Evolutionary conservation across 1,140 invertebrate genomes (phyloP).

Genomic region (Danaus plexippus): DNA sequence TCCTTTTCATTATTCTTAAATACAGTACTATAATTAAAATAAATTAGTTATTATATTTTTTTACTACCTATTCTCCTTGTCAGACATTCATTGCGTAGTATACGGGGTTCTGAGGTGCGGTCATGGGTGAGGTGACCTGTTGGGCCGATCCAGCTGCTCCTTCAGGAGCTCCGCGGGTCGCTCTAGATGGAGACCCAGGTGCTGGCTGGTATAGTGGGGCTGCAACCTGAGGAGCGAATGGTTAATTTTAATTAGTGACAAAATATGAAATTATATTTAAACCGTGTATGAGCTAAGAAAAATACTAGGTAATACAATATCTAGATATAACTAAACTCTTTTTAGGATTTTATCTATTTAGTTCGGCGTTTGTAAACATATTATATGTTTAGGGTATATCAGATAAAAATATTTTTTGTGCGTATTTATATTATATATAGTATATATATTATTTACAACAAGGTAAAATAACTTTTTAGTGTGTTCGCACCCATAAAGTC

Average conservation of each 20-base stretch:
- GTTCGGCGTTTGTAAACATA: too few relatives aligned
- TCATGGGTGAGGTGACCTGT: slow-evolving; percentile 52
- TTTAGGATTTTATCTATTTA: too few relatives aligned
- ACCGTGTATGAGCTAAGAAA: too few relatives aligned
- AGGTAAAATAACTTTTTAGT: too few relatives aligned
- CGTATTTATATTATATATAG: too few relatives aligned
- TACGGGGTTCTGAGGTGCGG: slow-evolving; percentile 64
- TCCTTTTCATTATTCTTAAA: too few relatives aligned
- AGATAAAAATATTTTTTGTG: too few relatives aligned
- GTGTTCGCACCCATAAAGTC: too few relatives aligned
- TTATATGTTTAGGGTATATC: too few relatives aligned
- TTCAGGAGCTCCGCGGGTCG: slow-evolving; percentile 49
- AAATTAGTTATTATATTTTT: neutral
- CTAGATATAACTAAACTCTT: too few relatives aligned
- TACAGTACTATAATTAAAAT: neutral
- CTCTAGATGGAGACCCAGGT: slow-evolving; percentile 52
- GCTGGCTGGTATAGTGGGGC: slow-evolving; percentile 65
- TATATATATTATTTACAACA: too few relatives aligned
- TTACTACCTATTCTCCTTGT: slow-evolving; percentile 69
- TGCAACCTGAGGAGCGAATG: slow-evolving; percentile 40
- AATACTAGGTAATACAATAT: too few relatives aligned
- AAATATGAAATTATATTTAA: neutral
- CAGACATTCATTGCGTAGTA: slow-evolving; percentile 77
- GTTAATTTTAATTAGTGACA: neutral
- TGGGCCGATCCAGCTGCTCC: slow-evolving; percentile 47